Evolutionary conservation across 2,888 invertebrate species (phyloP).

Genomic region (Tholera decimalis): DNA sequence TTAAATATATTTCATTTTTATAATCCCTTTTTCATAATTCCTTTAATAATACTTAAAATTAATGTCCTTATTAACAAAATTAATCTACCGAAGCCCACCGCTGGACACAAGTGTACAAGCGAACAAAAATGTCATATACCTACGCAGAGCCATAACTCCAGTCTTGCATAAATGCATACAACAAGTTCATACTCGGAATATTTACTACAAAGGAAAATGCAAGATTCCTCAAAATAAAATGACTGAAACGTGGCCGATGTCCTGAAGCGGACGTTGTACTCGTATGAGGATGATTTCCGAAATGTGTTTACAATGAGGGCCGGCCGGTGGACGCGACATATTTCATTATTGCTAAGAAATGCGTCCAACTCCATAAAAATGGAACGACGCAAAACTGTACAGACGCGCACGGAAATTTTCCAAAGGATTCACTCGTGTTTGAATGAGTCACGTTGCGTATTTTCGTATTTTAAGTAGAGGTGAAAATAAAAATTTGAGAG

Average conservation of each 20-base stretch:
- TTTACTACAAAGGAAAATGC: conserved; percentile 75
- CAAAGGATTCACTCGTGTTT: neutral
- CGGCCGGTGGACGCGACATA: conserved; percentile 82
- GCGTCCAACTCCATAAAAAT: conserved; percentile 81
- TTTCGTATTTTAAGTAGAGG: neutral
- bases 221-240: conserved; percentile 78
- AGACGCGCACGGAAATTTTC: conserved; percentile 50
- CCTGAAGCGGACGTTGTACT: conserved; percentile 72
- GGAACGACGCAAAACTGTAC: conserved; percentile 80
- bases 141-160: conserved; percentile 4
- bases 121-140: conserved; percentile 12
- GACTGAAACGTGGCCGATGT: conserved; percentile 82
- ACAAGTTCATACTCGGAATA: conserved; percentile 55
- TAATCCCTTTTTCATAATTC: too few species aligned
- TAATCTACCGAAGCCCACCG: neutral
- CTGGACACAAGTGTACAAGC: neutral
- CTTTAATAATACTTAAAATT: too few species aligned
- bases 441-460: neutral
- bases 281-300: conserved; percentile 83
- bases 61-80: neutral
- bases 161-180: conserved; percentile 23
- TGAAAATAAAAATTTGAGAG: neutral
- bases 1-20: too few species aligned
- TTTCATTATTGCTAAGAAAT: conserved; percentile 89
- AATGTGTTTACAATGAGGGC: conserved; percentile 90